Base-by-base conservation (phyloP, 2,113 vertebrate genomes). In the Theropithecus gelada region DNA sequence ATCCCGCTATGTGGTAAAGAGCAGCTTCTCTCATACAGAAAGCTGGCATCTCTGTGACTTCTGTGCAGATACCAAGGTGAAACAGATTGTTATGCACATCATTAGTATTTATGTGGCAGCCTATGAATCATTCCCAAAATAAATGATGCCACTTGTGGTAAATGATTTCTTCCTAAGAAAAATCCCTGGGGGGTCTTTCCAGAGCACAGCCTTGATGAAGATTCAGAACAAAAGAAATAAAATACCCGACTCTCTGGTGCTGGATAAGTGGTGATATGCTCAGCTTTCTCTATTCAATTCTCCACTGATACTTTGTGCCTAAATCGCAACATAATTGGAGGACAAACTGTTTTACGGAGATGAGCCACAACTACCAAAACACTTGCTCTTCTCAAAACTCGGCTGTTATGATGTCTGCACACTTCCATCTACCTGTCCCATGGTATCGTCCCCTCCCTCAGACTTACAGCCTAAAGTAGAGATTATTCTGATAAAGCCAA, bases 61-160 rank as follows among this genome's bases (percentile, higher is more conserved):
- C 80, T 68, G 88, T 84, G 78, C 73, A 79, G 48, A 79, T 91
- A 68, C 73, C 59, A 86, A 96, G 88, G 92, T 52, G 82, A 55
- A 96, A 52, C 38, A 86, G 68, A 79, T 76, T 93, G 78, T 90
- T 87, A 83, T 83, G 48, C 73, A 96, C 40, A 75, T 93, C 86
- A 94, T 97, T 93, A 93, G 95, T 80, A 98, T 97, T 97, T 96
- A 92, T 64, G 86, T 38, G 89, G 92, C 82, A 94, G 89, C 73
- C 59, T 43, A 79, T 43, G 86, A 91, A 86, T 91, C 66, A 89
- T 48, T 96, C 95, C 93, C 9, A 38, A 93, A 95, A 96, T 96
- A 97, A 97, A 94, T 35, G 57, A 97, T 86, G 78, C 89, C 72
- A 96, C 79, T 95, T 87, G 86, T 83, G 79, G 83, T 93, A 97